Evolutionary conservation across 2,113 vertebrate species (phyloP).

Genomic region (Hippocampus comes): DNA sequence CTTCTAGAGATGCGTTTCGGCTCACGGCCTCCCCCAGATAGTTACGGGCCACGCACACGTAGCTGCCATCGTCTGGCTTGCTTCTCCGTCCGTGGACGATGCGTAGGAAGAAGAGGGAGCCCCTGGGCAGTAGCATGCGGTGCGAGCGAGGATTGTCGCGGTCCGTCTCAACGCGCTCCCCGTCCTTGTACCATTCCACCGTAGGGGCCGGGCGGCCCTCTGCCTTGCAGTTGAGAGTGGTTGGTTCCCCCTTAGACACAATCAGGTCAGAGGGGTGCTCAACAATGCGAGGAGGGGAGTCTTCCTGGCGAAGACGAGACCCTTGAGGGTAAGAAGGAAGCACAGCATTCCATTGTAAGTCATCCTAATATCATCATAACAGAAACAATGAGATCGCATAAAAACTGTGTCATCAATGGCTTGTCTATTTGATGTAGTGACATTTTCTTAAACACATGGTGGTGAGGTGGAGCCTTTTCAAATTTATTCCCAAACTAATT

Average conservation of each 20-base stretch:
- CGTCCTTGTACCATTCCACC: conserved; percentile 95
- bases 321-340: conserved; percentile 61
- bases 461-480: background rate
- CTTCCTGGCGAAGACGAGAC: conserved; percentile 94
- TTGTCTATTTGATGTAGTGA: too few species aligned
- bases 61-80: conserved; percentile 91
- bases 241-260: conserved; percentile 94
- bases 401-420: too few species aligned
- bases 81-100: conserved; percentile 91
- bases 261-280: conserved; percentile 97
- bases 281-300: conserved; percentile 90
- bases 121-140: conserved; percentile 93
- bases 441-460: too few species aligned
- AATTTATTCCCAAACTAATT: background rate
- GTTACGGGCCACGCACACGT: conserved; percentile 90
- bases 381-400: background rate
- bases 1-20: conserved; percentile 90
- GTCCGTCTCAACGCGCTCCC: conserved; percentile 90
- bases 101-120: conserved; percentile 91
- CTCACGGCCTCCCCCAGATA: conserved; percentile 93
- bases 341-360: conserved; percentile 4
- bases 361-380: background rate
- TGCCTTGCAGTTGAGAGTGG: conserved; percentile 94
- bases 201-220: conserved; percentile 88
- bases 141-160: conserved; percentile 91